phyloP scores from a whole-genome alignment of 2,888 invertebrate species.

The Eugnorisma glareosa region DNA sequence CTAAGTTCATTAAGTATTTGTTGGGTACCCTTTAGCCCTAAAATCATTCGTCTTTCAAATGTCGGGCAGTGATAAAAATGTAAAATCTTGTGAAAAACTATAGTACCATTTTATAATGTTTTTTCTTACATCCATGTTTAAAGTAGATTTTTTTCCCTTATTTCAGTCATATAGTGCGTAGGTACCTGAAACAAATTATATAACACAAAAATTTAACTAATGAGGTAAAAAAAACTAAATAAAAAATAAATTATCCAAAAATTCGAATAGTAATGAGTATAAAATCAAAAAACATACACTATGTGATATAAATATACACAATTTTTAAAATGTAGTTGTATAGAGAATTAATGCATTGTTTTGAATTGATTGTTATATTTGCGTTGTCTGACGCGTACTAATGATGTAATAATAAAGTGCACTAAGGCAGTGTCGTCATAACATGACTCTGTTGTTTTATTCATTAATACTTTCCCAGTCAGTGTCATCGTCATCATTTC shows the following conservation, averaged over 20 bases:
- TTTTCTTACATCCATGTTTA: conserved; percentile 2
- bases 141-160: conserved; percentile 6
- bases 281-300: conserved; percentile 79
- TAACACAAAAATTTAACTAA: conserved; percentile 52
- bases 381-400: conserved; percentile 78
- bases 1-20: conserved; percentile 62
- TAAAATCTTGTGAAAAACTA: not conserved
- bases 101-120: not conserved
- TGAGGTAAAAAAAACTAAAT: conserved; percentile 42
- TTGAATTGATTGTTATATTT: conserved; percentile 84
- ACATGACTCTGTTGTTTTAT: conserved; percentile 77
- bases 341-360: conserved; percentile 80
- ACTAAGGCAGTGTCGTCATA: conserved; percentile 86
- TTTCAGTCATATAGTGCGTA: conserved; percentile 54
- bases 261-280: conserved; percentile 67
- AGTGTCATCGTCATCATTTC: not conserved
- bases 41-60: conserved; percentile 38
- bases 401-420: conserved; percentile 85
- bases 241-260: conserved; percentile 60
- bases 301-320: conserved; percentile 89
- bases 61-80: not conserved
- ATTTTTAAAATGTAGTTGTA: conserved; percentile 86
- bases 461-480: conserved; percentile 42
- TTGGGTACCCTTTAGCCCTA: conserved; percentile 36
- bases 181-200: conserved; percentile 62